Conservation (phyloP, 2,113 vertebrate species). For the Cheirogaleus medius region DNA sequence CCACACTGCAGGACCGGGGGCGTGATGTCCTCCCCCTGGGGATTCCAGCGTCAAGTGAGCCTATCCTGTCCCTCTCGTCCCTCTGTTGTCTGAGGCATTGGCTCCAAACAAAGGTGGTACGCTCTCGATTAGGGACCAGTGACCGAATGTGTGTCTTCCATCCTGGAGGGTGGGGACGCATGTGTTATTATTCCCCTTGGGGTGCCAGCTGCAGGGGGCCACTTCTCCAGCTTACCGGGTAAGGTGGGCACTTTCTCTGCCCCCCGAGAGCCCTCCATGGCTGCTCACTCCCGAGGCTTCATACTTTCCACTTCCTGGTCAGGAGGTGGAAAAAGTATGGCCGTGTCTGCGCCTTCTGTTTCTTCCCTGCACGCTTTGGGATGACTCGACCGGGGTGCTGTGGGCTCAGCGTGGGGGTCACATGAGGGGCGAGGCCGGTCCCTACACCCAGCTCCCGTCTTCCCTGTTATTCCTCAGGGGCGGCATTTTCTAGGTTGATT, state of each 20-base stretch:
- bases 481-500: background rate
- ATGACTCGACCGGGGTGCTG: accelerated
- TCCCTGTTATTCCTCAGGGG: too few relatives aligned
- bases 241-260: background rate
- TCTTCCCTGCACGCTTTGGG: background rate
- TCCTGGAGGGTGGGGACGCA: accelerated
- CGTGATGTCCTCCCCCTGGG: accelerated
- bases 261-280: accelerated
- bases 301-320: accelerated
- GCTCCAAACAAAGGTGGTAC: background rate
- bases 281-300: background rate
- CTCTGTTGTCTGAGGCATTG: accelerated
- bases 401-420: accelerated
- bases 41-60: accelerated
- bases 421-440: accelerated
- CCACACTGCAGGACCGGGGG: background rate
- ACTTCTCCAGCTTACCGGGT: background rate
- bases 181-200: accelerated
- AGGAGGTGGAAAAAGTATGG: background rate
- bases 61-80: accelerated
- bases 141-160: accelerated
- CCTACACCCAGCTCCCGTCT: accelerated
- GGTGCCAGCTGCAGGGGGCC: too few relatives aligned
- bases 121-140: background rate
- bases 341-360: accelerated